These are phyloP conservation scores for Conops quadrifasciatus DNA, from an alignment of 2,888 invertebrate genomes.

Conservation along the genomic window DNA sequence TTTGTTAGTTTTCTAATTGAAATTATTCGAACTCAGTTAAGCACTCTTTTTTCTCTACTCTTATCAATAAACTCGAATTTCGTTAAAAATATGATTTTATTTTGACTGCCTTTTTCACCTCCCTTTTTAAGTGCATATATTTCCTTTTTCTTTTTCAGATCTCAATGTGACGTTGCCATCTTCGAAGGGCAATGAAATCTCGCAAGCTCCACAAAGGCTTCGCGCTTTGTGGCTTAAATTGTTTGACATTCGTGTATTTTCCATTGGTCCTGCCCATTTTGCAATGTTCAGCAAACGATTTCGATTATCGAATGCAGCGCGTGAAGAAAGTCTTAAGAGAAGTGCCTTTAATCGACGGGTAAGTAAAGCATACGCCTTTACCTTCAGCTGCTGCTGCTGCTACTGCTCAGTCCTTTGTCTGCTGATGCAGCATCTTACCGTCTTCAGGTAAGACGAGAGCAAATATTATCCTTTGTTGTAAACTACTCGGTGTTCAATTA, in stretches of 20 bases:
- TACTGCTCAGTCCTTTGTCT: too few relatives aligned
- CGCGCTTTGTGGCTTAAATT: constrained; percentile 65
- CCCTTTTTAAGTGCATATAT: too few relatives aligned
- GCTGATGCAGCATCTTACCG: too few relatives aligned
- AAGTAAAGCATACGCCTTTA: constrained; percentile 47
- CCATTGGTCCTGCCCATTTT: constrained; percentile 62
- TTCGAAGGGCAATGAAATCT: constrained; percentile 65
- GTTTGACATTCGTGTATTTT: constrained; percentile 63
- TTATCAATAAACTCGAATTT: too few relatives aligned
- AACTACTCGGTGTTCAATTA: constrained; percentile 17
- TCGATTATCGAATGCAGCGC: constrained; percentile 69
- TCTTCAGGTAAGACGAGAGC: too few relatives aligned
- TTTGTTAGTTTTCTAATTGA: too few relatives aligned
- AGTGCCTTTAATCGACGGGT: constrained; percentile 72
- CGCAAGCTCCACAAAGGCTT: constrained; percentile 64
- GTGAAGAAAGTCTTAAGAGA: constrained; percentile 70
- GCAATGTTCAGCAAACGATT: constrained; percentile 65
- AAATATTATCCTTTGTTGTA: background rate
- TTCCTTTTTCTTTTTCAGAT: constrained; percentile 49
- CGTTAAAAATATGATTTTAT: too few relatives aligned
- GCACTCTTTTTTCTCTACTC: too few relatives aligned
- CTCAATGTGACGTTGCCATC: constrained; percentile 61
- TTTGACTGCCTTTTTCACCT: too few relatives aligned
- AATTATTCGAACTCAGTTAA: too few relatives aligned
- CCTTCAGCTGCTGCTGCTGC: too few relatives aligned